These are phyloP conservation scores for Chiroxiphia lanceolata DNA, from an alignment of 2,797 vertebrate species.

Conservation along the genomic window DNA sequence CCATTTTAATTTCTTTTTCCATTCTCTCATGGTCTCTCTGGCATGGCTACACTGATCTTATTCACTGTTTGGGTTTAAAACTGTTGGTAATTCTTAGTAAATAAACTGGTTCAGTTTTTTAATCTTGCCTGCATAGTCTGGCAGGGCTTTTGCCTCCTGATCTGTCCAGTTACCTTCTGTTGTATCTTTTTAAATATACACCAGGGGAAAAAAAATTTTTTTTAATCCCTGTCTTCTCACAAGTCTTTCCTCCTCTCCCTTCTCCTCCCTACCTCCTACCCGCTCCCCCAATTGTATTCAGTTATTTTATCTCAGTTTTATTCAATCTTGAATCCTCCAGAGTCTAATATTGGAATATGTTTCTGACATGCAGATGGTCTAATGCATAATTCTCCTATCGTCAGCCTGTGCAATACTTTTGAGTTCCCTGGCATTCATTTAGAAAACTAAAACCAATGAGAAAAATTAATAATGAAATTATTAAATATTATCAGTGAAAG, in stretches of 20 bases:
- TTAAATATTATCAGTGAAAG: neutral
- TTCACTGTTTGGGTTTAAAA: neutral
- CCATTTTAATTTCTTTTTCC: neutral
- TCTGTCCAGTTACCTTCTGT: neutral
- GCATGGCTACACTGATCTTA: neutral
- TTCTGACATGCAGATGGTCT: neutral
- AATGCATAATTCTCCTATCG: neutral
- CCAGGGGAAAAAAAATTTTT: too few species aligned
- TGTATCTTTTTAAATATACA: neutral
- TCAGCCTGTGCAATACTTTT: neutral
- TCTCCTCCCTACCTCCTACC: too few species aligned
- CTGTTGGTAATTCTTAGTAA: neutral
- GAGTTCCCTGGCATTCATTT: neutral
- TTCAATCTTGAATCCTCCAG: neutral
- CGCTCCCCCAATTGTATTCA: neutral
- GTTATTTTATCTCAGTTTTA: neutral
- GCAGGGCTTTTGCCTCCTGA: neutral
- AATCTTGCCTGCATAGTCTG: neutral
- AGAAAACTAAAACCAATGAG: neutral
- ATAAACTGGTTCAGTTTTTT: neutral
- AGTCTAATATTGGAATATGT: neutral
- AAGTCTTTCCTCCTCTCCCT: neutral
- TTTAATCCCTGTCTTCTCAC: too few species aligned
- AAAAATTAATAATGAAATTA: neutral
- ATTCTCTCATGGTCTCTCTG: neutral